phyloP scores from a whole-genome alignment of 2,113 vertebrate genomes.

The Poeciliopsis retropinna region DNA sequence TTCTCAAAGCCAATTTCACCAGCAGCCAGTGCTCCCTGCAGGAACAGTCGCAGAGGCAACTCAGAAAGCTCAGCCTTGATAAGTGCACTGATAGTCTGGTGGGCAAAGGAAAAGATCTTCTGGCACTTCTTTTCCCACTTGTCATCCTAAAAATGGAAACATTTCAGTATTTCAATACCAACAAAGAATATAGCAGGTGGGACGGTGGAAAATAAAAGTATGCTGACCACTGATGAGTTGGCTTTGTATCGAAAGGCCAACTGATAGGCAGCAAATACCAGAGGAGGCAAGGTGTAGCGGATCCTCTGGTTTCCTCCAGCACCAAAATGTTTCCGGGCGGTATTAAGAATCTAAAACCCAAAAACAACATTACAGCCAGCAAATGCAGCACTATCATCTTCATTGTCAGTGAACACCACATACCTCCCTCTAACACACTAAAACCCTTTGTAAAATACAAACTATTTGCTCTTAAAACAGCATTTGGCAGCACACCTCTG shows the following conservation, averaged over 20 bases:
- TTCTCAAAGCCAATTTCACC: conserved; percentile 98
- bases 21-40: conserved; percentile 95
- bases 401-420: neutral
- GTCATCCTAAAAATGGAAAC: conserved; percentile 85
- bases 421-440: neutral
- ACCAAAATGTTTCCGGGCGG: conserved; percentile 96
- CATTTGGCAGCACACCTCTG: no score
- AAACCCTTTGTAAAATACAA: neutral
- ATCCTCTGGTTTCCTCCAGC: conserved; percentile 97
- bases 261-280: conserved; percentile 97
- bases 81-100: conserved; percentile 97
- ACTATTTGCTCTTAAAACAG: no score
- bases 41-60: conserved; percentile 93
- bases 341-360: conserved; percentile 90
- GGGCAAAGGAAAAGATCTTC: conserved; percentile 98
- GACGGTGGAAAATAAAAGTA: no score
- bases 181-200: no score
- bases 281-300: conserved; percentile 91
- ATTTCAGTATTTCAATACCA: neutral
- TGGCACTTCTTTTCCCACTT: conserved; percentile 99
- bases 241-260: conserved; percentile 97
- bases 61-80: conserved; percentile 98
- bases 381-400: no score
- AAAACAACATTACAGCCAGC: neutral
- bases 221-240: conserved; percentile 87